phyloP scores from a whole-genome alignment of 2,888 invertebrate genomes.

The Onthophagus sagittarius region DNA sequence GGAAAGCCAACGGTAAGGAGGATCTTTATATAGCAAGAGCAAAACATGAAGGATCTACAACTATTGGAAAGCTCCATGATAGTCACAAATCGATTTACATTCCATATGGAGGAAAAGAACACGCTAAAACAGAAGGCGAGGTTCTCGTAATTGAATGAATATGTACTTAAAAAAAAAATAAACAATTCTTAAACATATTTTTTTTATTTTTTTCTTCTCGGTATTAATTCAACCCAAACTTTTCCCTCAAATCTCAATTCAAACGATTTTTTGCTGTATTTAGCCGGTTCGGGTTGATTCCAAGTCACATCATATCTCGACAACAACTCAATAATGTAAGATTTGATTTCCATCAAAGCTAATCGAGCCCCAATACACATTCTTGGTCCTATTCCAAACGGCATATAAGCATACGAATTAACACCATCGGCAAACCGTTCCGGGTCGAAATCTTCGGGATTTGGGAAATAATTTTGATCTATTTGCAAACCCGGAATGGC shows the following conservation, averaged over 20 bases:
- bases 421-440: not conserved
- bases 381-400: not conserved
- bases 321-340: not conserved
- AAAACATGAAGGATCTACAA: conserved; percentile 70
- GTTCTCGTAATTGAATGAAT: conserved; percentile 53
- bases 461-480: not conserved
- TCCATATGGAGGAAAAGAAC: conserved; percentile 74
- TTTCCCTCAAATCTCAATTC: not conserved
- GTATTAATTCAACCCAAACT: not conserved
- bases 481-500: not conserved
- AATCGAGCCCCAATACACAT: not conserved
- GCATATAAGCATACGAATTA: not conserved
- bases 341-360: not conserved
- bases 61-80: conserved; percentile 79
- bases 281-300: not conserved
- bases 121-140: conserved; percentile 78
- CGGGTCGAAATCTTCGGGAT: not conserved
- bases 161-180: too few species aligned
- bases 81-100: conserved; percentile 81
- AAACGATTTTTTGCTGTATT: not conserved
- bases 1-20: conserved; percentile 74
- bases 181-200: not conserved
- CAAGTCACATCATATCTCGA: not conserved
- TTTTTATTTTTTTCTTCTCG: not conserved
- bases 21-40: conserved; percentile 75